These are phyloP conservation scores for Parelbella ahira DNA, from an alignment of 2,888 invertebrate species.

Conservation along the genomic window DNA sequence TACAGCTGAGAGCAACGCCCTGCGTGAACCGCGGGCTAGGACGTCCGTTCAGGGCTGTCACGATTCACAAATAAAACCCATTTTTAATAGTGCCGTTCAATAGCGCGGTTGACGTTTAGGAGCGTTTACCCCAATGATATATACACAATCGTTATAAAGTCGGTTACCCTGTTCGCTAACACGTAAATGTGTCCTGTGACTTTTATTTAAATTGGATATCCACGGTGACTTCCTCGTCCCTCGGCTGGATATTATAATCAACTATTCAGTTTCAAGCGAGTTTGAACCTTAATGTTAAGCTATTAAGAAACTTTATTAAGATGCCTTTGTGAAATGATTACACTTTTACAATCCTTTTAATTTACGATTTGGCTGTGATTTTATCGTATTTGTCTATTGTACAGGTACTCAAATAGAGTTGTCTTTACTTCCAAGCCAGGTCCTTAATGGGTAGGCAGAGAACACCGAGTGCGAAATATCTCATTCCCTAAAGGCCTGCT, in stretches of 20 bases:
- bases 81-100: no score
- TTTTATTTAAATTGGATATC: conserved; percentile 20
- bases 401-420: background rate
- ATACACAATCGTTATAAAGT: conserved; percentile 10
- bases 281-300: conserved; percentile 10
- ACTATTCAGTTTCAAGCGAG: no score
- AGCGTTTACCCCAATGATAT: conserved; percentile 17
- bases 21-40: conserved; percentile 64
- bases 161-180: conserved; percentile 4
- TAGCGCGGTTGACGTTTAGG: no score
- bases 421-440: no score
- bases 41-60: conserved; percentile 64
- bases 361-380: background rate
- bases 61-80: conserved; percentile 47
- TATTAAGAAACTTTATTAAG: no score
- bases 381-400: conserved; percentile 2
- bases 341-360: background rate
- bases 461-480: no score
- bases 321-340: background rate
- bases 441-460: no score
- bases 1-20: conserved; percentile 63
- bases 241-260: no score
- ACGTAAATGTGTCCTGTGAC: conserved; percentile 1
- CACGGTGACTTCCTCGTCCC: no score
- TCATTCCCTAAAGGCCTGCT: no score